Base-by-base conservation (phyloP, 2,888 invertebrate species). In the Girardia tigrina region DNA sequence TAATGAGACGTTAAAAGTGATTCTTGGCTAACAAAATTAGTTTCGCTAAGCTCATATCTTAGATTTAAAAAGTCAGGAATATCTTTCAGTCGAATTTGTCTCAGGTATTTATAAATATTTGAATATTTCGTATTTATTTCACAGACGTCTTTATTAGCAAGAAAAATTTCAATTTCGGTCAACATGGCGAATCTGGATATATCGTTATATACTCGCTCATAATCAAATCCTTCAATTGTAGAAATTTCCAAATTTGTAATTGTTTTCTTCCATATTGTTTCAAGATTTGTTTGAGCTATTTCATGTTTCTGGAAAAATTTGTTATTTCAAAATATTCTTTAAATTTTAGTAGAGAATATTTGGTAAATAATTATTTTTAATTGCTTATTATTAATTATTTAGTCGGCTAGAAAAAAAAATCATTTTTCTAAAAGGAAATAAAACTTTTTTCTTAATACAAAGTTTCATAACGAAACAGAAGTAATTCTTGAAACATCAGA, bases 161-260 rank as follows among this genome's bases (percentile, higher is more conserved):
- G 70, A 23, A 75, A 28, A n/a, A 75, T 72, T 70, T 70, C 70
- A 74, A 76, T 26, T 20, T 74, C 73, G 1, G 72, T 69, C 26
- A 76, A 74, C 23, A 8, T 26, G 36, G 42, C 73, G 72, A 77
- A 70, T 20, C 83, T 81, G 42, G 88, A 87, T 77, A 91, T 88
- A 79, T 88, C 86, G 70, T 87, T 86, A 80, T 91, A 91, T 72
- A 89, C 89, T 80, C 90, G 88, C 78, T 90, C 88, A 81, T 91
- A 91, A 16, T 56, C 56, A 56, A 56, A 56, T 56, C 56, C 56
- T 56, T 56, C 56, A 56, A 56, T 23, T 56, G 56, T 20, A 2
- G 56, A 56, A 12, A 56, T 23, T 56, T 56, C 56, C 23, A 56
- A 56, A 56, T 56, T 56, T 16, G 56, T 16, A n/a, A 56, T 4